Percentiles rank a stretch among this genome's conserved stretches.
Evolutionary conservation across 2,797 vertebrate genomes (phyloP).

Genomic region (Sebastes iracundus): DNA sequence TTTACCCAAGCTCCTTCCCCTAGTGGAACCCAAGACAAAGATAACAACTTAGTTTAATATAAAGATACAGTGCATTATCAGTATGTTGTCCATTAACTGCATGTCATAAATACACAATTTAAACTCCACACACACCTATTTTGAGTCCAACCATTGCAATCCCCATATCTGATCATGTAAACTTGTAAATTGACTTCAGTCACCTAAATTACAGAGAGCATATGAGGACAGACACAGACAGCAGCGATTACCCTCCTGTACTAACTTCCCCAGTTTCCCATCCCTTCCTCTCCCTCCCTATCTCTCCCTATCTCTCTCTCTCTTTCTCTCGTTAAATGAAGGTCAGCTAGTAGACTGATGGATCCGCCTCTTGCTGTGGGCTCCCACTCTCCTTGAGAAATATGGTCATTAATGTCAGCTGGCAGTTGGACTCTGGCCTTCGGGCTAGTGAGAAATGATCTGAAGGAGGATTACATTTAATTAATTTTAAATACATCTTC

Average conservation of each 20-base stretch:
- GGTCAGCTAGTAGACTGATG: slow-evolving; percentile 53
- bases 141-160: neutral
- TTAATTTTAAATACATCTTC: slow-evolving; percentile 56
- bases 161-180: slow-evolving; percentile 6
- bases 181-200: neutral
- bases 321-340: slow-evolving; percentile 41
- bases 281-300: neutral
- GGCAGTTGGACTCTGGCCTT: slow-evolving; percentile 47
- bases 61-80: neutral
- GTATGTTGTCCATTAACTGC: neutral
- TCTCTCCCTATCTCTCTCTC: neutral
- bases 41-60: no score
- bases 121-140: neutral
- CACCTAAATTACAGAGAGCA: slow-evolving; percentile 13
- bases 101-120: neutral
- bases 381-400: slow-evolving; percentile 46
- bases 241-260: neutral
- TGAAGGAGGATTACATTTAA: slow-evolving; percentile 56
- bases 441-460: slow-evolving; percentile 54
- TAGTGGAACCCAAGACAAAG: neutral
- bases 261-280: slow-evolving; percentile 12
- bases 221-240: slow-evolving; percentile 17
- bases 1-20: no score
- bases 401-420: slow-evolving; percentile 59
- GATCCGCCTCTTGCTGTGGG: slow-evolving; percentile 35